A percentile compares a stretch with the other conserved stretches of the same genome.
Evolutionary conservation across 2,888 invertebrate genomes (phyloP).

Genomic region (Agonopterix heracliana): DNA sequence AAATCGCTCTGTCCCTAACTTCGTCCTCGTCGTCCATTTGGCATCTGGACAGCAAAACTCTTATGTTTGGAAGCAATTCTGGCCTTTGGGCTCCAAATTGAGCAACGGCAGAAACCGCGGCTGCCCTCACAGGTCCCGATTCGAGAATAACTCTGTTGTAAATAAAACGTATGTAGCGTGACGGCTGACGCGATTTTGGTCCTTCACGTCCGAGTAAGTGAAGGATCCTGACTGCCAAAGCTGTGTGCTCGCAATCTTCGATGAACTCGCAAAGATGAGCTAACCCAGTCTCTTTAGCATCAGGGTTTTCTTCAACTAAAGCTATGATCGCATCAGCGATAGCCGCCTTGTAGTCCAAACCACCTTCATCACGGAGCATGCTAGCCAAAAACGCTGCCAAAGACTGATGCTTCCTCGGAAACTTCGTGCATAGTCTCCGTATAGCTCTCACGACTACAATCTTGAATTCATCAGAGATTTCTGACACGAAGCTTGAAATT

Average conservation of each 20-base stretch:
- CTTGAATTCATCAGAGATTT: slow-evolving; percentile 99
- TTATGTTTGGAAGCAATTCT: slow-evolving; percentile 80
- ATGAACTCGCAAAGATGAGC: slow-evolving; percentile 99
- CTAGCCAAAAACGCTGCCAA: slow-evolving; percentile 97
- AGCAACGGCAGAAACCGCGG: slow-evolving; percentile 97
- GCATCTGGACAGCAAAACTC: slow-evolving; percentile 86
- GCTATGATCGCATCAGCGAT: slow-evolving; percentile 99
- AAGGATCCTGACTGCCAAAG: slow-evolving; percentile 95
- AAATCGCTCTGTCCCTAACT: slow-evolving; percentile 97
- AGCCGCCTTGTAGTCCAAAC: slow-evolving; percentile 97
- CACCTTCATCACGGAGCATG: slow-evolving; percentile 97
- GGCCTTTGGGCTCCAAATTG: slow-evolving; percentile 98
- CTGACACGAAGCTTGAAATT: slow-evolving; percentile 97
- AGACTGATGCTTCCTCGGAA: slow-evolving; percentile 96
- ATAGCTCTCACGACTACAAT: slow-evolving; percentile 98
- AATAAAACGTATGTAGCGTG: slow-evolving; percentile 88
- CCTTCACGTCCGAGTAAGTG: slow-evolving; percentile 98
- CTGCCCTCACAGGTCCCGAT: slow-evolving; percentile 95
- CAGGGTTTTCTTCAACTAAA: slow-evolving; percentile 97
- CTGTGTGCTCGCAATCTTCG: slow-evolving; percentile 99
- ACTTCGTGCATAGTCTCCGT: slow-evolving; percentile 92
- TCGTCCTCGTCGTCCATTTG: slow-evolving; percentile 99
- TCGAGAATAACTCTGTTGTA: slow-evolving; percentile 96
- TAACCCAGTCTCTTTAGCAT: slow-evolving; percentile 96
- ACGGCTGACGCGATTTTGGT: slow-evolving; percentile 95